Base-by-base conservation (phyloP, 2,113 vertebrate species). In the Notothenia coriiceps region DNA sequence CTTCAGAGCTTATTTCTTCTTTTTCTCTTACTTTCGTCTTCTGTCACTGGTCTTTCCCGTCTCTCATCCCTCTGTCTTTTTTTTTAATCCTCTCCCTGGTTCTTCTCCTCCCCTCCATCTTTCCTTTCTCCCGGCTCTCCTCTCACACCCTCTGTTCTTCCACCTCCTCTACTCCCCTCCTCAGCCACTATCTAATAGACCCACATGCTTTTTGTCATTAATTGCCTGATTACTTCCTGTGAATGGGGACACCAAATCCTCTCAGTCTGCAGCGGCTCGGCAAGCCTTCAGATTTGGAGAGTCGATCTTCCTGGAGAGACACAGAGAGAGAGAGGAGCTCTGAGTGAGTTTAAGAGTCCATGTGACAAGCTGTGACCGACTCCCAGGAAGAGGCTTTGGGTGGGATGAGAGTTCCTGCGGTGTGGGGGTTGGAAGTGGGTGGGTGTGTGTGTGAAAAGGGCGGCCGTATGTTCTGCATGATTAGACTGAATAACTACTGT, bases 221-320 rank as follows among this genome's bases (percentile, higher is more conserved):
- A 94, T 94, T 94, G 93, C 93, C 90, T 91, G 94, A 94, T 93
- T 92, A 92, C 90, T 83, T 88, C 74, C 75, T 74, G 62, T 94
- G 93, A 95, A 94, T 93, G 90, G 91, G 81, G 87, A 92, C 90
- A 87, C 86, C 91, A 94, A 95, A 95, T 95, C 94, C 93, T 85
- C 89, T 91, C 90, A 89, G 91, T 92, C 88, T 80, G 52, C 73
- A 69, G 77, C 57, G 54, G 66, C 88, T 90, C 67, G 70, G 72
- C 74, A 15, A 85, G 84, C 91, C 77, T 89, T 93, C 89, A 91
- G 87, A 89, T 94, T 92, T 90, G 83, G 80, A 89, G 82, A 85
- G 85, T 87, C 68, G 89, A 81, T 87, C 75, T 80, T 91, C 84
- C 78, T 83, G 82, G 82, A 64, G n/a, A 63, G 61, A 73, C 14